A percentile compares a stretch with the other conserved stretches of the same genome.
phyloP scores from a whole-genome alignment of 2,888 invertebrate species.

The Caenorhabditis imperialis region DNA sequence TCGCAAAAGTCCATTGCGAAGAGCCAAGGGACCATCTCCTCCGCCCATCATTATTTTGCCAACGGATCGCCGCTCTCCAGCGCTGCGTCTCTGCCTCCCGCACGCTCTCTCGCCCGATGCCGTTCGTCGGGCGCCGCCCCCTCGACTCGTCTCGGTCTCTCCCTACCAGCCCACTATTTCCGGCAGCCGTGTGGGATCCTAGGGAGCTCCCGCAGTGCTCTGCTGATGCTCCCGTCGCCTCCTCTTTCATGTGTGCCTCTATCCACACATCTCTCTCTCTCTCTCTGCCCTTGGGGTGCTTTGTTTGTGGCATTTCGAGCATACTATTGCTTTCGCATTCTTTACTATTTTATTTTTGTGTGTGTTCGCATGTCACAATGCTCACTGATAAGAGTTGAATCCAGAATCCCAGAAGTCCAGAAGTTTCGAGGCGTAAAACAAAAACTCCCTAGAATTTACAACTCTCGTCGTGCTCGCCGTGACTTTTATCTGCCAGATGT shows the following conservation, averaged over 20 bases:
- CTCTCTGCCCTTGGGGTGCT: constrained; percentile 33
- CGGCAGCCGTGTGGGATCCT: constrained; percentile 39
- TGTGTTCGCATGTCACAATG: no score
- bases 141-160: constrained; percentile 40
- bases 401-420: no score
- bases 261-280: constrained; percentile 40
- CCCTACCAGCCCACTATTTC: constrained; percentile 27
- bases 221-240: constrained; percentile 39
- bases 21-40: constrained; percentile 33
- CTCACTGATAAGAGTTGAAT: no score
- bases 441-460: background rate
- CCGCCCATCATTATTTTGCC: constrained; percentile 45
- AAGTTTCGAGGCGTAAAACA: background rate
- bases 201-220: constrained; percentile 7
- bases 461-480: constrained; percentile 17
- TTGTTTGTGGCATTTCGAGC: constrained; percentile 54
- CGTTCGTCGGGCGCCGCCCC: constrained; percentile 54
- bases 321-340: constrained; percentile 49
- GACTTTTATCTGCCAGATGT: constrained; percentile 50
- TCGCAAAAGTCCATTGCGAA: constrained; percentile 27
- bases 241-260: constrained; percentile 48
- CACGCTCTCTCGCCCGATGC: constrained; percentile 25
- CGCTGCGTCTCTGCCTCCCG: constrained; percentile 31
- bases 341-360: constrained; percentile 37
- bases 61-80: constrained; percentile 28